Percentiles rank a stretch among this genome's conserved stretches.
phyloP scores from a whole-genome alignment of 2,888 invertebrate species.

The Xylota sylvarum region DNA sequence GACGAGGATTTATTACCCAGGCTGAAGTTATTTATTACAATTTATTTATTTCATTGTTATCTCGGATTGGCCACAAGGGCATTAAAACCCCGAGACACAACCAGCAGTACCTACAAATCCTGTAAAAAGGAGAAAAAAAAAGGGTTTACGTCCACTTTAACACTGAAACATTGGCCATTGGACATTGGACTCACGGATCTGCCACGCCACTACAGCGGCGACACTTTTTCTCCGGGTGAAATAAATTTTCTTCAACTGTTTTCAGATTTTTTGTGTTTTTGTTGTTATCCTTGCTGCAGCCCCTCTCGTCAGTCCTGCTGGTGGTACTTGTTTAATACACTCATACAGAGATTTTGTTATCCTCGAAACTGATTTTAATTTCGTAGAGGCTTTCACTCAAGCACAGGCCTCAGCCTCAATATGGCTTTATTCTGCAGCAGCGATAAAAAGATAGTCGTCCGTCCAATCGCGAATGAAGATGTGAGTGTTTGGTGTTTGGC shows the following conservation, averaged over 20 bases:
- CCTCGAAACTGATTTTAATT: conserved; percentile 66
- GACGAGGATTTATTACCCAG: conserved; percentile 60
- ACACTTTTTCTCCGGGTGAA: conserved; percentile 39
- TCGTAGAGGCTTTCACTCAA: conserved; percentile 40
- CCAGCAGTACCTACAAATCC: background rate
- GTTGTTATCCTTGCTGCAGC: too few relatives aligned
- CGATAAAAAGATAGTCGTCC: conserved; percentile 43
- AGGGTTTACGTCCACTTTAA: conserved; percentile 56
- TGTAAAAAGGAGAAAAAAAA: conserved; percentile 1
- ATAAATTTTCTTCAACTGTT: conserved; percentile 50
- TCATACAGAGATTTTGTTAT: conserved; percentile 51
- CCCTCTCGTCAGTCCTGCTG: conserved; percentile 14
- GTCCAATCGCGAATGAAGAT: conserved; percentile 1
- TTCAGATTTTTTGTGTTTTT: conserved; percentile 36
- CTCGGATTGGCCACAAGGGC: conserved; percentile 71
- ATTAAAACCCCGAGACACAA: conserved; percentile 36
- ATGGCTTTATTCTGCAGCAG: conserved; percentile 55
- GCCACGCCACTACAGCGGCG: conserved; percentile 15
- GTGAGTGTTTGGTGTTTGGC: conserved; percentile 25
- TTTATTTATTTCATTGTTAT: conserved; percentile 76
- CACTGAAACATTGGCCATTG: conserved; percentile 56
- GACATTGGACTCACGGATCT: conserved; percentile 40
- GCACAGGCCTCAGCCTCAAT: conserved; percentile 66
- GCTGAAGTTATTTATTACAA: conserved; percentile 72
- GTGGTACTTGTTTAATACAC: conserved; percentile 30